Evolutionary conservation across 2,113 vertebrate species (phyloP).

Genomic region (Brachyhypopomus gauderio): DNA sequence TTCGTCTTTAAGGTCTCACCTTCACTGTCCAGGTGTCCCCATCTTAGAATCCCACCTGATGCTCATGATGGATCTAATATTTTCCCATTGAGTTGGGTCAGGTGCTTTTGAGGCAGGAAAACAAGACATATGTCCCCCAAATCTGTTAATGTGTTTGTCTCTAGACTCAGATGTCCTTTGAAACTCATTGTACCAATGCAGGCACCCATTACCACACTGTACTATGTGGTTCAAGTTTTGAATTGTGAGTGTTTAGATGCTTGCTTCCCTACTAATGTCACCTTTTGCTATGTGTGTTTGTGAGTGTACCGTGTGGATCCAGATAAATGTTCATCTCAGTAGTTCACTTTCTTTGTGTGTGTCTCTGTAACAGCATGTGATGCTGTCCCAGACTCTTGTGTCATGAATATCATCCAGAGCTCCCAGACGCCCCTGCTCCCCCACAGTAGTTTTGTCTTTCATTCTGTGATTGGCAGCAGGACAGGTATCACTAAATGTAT

Average conservation of each 20-base stretch:
- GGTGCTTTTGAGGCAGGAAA: no score
- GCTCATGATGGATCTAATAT: no score
- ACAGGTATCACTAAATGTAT: constrained; percentile 41
- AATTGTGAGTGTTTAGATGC: neutral
- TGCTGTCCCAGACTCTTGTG: constrained; percentile 41
- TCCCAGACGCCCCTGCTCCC: constrained; percentile 36
- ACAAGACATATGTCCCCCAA: no score
- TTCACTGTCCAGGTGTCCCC: neutral
- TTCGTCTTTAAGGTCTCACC: constrained; percentile 85
- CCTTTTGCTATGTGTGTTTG: constrained; percentile 1
- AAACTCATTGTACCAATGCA: no score
- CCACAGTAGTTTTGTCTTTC: constrained; percentile 44
- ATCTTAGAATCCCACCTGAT: no score
- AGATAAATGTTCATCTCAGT: constrained; percentile 27
- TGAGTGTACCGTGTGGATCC: constrained; percentile 5
- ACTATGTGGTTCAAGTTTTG: no score
- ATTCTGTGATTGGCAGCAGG: constrained; percentile 39
- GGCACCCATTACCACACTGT: no score
- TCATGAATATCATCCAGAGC: constrained; percentile 31
- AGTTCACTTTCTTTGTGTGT: constrained; percentile 32
- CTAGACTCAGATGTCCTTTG: no score
- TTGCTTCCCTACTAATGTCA: neutral
- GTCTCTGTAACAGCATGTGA: constrained; percentile 44
- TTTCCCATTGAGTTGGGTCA: no score
- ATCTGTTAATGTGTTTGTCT: no score